These are phyloP conservation scores for Furcifer pardalis DNA, from an alignment of 2,797 vertebrate genomes.

Conservation along the genomic window DNA sequence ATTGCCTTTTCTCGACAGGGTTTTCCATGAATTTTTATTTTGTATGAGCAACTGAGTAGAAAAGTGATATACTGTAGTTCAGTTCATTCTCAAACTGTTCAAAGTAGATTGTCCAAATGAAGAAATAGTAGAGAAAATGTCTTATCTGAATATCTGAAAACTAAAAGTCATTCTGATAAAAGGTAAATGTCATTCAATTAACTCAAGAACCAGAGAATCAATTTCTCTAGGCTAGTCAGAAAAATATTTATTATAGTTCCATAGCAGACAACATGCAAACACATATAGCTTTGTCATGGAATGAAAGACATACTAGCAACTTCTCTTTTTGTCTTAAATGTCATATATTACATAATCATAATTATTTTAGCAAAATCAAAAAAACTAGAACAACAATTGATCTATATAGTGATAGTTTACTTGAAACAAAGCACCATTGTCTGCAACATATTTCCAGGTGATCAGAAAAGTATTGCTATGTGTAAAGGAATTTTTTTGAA, in stretches of 20 bases:
- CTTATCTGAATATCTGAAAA: background rate
- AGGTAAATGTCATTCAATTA: background rate
- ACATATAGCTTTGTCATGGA: too few relatives aligned
- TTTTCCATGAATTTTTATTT: background rate
- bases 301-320: too few relatives aligned
- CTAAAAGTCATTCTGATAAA: background rate
- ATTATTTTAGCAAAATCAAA: too few relatives aligned
- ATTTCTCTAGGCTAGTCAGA: background rate
- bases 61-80: background rate
- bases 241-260: background rate
- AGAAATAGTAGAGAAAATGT: background rate
- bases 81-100: background rate
- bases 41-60: background rate
- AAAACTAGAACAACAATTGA: background rate
- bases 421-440: background rate
- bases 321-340: too few relatives aligned
- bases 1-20: background rate
- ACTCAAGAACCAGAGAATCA: background rate
- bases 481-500: conserved; percentile 31
- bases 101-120: background rate
- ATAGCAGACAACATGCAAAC: background rate
- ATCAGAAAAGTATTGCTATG: conserved; percentile 27
- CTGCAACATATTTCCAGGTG: conserved; percentile 15
- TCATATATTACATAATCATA: too few relatives aligned
- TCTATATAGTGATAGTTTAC: background rate